Evolutionary conservation across 2,797 vertebrate genomes (phyloP).

Genomic region (Chiroxiphia lanceolata): DNA sequence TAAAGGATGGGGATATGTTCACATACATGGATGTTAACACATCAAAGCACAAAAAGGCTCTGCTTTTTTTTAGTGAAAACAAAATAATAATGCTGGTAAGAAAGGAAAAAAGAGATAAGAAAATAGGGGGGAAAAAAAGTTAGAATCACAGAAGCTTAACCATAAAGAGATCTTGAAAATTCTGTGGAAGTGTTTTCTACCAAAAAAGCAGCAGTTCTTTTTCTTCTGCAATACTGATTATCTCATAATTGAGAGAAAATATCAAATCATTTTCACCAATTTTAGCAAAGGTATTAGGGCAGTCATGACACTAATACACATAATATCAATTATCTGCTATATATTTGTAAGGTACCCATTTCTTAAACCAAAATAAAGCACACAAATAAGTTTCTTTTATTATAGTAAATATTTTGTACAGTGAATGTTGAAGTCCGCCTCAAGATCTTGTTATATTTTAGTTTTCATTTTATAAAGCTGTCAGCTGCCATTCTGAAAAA

Average conservation of each 20-base stretch:
- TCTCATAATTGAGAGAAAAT: not conserved
- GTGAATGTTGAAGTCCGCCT: not conserved
- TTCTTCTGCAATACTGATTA: not conserved
- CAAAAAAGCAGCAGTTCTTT: not conserved
- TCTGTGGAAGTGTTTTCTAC: not conserved
- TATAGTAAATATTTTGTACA: not conserved
- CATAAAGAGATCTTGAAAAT: not conserved
- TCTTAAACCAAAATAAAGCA: not conserved
- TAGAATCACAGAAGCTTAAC: not conserved
- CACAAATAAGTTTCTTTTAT: not conserved
- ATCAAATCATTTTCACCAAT: not conserved
- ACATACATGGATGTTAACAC: not conserved
- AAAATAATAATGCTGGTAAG: not conserved
- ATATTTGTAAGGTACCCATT: not conserved
- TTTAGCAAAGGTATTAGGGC: not conserved
- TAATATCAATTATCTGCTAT: not conserved
- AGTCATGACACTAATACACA: not conserved
- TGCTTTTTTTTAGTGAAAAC: not conserved
- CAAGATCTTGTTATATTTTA: not conserved
- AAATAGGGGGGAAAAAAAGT: rapidly evolving
- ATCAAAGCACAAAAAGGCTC: not conserved
- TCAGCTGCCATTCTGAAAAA: not conserved
- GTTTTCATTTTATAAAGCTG: not conserved
- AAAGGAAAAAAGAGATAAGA: not conserved
- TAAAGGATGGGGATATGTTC: not conserved